Base-by-base conservation (phyloP, 2,113 vertebrate genomes). In the Carettochelys insculpta region DNA sequence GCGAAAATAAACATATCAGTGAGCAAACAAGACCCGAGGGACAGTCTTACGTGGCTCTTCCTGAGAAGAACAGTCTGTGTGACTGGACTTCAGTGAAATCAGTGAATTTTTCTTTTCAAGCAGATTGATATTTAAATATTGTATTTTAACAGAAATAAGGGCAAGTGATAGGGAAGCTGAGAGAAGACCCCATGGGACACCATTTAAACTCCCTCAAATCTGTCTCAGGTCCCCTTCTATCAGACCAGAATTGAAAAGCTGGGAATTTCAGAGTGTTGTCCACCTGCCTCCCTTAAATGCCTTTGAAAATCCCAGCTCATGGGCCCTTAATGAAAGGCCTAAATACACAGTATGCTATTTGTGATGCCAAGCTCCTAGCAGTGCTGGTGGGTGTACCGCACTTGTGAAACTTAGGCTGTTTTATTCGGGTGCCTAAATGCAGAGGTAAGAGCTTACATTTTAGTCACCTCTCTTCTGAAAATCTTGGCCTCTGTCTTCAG, bases 91-190 rank as follows among this genome's bases (percentile, higher is more conserved):
- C 79, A 50, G 22, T 73, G 41, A 96, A 94, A 81, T 29, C 22
- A 81, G 47, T 80, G 86, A 84, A 89, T 95, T 92, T 92, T 41
- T 48, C 91, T 92, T 89, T 14, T 68, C 91, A 95, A 95, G 83
- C 29, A 84, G 50, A 95, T 92, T 83, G 83, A n/a, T 85, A 52
- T 92, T 87, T 89, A 94, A 82, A 88, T 24, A 94, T 77, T 80
- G 38, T 95, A 50, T 88, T 94, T 96, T 92, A 89, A 92, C 94
- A 82, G 86, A 71, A 92, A 80, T 61, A 82, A 84, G 77, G 61
- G 83, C 83, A 88, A 89, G 87, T 77, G 77, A 85, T 88, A 82
- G 65, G 51, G 48, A 86, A 93, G 65, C 45, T 31, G 48, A 90
- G 86, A 43, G 77, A 82, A 3, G 12, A 71, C 80, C 61, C 92